Percentiles rank a stretch among this genome's conserved stretches.
Conservation (phyloP, 1,140 invertebrate species). For the Cotesia typhae region DNA sequence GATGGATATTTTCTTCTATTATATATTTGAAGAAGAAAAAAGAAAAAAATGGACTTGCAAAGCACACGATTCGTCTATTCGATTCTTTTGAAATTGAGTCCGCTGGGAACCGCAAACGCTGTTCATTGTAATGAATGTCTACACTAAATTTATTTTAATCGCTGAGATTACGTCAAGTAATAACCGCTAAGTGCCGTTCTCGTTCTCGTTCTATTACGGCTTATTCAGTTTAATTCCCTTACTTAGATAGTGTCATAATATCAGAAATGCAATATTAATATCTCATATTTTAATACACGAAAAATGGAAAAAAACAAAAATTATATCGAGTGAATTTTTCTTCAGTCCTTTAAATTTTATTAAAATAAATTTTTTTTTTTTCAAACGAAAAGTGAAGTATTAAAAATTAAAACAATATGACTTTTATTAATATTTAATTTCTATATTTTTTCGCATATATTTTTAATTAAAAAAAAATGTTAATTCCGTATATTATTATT, state of each 20-base stretch:
- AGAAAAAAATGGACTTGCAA: neutral
- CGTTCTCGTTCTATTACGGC: constrained; percentile 36
- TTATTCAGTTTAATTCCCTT: constrained; percentile 30
- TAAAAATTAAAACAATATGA: too few species aligned
- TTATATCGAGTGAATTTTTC: neutral
- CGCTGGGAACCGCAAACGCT: constrained; percentile 1
- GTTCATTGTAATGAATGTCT: constrained; percentile 52
- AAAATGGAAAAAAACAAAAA: neutral
- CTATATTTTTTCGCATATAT: too few species aligned
- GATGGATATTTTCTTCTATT: too few species aligned
- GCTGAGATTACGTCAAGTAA: constrained; percentile 57
- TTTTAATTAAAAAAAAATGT: too few species aligned
- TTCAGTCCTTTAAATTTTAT: too few species aligned
- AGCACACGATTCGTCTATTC: neutral
- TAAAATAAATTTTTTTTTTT: too few species aligned
- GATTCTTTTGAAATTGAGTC: neutral
- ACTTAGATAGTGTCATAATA: constrained; percentile 29
- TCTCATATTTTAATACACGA: neutral
- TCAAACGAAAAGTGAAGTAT: too few species aligned
- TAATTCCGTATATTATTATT: too few species aligned
- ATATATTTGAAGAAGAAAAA: neutral
- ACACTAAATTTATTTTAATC: constrained; percentile 61
- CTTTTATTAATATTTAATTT: too few species aligned
- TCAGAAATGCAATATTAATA: constrained; percentile 20
- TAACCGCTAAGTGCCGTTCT: constrained; percentile 54